These are phyloP conservation scores for Choloepus hoffmanni DNA, from an alignment of 2,113 vertebrate genomes.

Conservation along the genomic window DNA sequence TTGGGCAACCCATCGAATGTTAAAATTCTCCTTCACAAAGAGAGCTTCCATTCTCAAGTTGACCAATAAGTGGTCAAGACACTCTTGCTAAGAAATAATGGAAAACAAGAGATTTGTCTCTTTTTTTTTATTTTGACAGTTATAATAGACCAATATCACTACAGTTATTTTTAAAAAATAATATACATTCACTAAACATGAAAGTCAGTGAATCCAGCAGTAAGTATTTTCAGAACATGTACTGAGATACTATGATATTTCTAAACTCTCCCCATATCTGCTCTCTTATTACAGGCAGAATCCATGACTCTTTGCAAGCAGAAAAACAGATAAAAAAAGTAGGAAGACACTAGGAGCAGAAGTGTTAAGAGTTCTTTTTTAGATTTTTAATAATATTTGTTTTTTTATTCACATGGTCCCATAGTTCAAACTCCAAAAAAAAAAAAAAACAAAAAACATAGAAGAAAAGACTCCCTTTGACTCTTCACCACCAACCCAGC, in stretches of 20 bases:
- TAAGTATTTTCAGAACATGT: too few species aligned
- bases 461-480: background rate
- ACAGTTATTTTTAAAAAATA: background rate
- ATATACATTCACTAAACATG: background rate
- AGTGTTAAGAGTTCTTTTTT: background rate
- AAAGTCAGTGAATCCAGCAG: background rate
- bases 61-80: conserved; percentile 90
- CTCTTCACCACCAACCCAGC: background rate
- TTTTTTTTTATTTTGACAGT: background rate
- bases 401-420: background rate
- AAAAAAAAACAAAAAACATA: background rate
- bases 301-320: background rate
- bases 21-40: conserved; percentile 90
- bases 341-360: background rate
- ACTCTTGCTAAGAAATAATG: conserved; percentile 86
- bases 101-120: background rate
- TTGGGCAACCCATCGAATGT: conserved; percentile 91
- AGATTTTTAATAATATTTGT: background rate
- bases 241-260: accelerated
- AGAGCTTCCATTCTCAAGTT: conserved; percentile 89
- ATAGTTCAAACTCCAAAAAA: background rate
- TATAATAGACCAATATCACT: background rate
- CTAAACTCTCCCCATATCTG: background rate
- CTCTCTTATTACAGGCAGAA: accelerated
- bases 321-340: background rate